phyloP scores from a whole-genome alignment of 2,113 vertebrate species.

The Corythoichthys haematopterus region DNA sequence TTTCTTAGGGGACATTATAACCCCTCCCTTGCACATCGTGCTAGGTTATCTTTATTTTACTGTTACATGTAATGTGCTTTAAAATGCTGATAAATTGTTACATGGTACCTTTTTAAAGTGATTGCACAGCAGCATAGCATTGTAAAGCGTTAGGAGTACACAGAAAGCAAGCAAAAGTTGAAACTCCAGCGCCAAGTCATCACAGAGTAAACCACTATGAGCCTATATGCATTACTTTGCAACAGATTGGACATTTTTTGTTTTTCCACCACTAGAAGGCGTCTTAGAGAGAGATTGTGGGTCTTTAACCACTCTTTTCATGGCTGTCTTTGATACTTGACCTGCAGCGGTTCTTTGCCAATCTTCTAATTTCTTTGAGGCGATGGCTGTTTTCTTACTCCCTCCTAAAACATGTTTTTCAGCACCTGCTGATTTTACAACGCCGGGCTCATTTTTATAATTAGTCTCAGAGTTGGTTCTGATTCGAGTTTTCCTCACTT shows the following conservation, averaged over 20 bases:
- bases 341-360: slow-evolving; percentile 52
- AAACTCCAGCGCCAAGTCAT: slow-evolving; percentile 40
- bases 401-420: slow-evolving; percentile 55
- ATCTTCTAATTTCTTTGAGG: slow-evolving; percentile 59
- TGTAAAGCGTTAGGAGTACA: slow-evolving; percentile 54
- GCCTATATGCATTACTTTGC: slow-evolving; percentile 55
- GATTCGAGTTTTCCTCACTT: slow-evolving; percentile 52
- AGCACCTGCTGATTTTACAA: slow-evolving; percentile 36
- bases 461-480: slow-evolving; percentile 63
- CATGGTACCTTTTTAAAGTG: slow-evolving; percentile 40
- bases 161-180: slow-evolving; percentile 57
- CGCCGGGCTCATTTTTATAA: slow-evolving; percentile 54
- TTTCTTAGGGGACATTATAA: slow-evolving; percentile 20
- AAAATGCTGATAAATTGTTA: slow-evolving; percentile 13
- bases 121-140: slow-evolving; percentile 49
- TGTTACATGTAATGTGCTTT: slow-evolving; percentile 11
- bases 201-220: slow-evolving; percentile 30
- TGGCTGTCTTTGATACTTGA: slow-evolving; percentile 45
- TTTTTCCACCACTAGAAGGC: slow-evolving; percentile 51
- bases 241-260: slow-evolving; percentile 68
- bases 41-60: slow-evolving; percentile 20
- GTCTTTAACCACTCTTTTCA: slow-evolving; percentile 57
- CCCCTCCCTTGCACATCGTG: slow-evolving; percentile 10
- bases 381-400: slow-evolving; percentile 52
- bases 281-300: slow-evolving; percentile 51